Evolutionary conservation across 2,113 vertebrate species (phyloP), one percentile per base, ranked within the genome.

Genomic region (Chloroceryle aenea): DNA sequence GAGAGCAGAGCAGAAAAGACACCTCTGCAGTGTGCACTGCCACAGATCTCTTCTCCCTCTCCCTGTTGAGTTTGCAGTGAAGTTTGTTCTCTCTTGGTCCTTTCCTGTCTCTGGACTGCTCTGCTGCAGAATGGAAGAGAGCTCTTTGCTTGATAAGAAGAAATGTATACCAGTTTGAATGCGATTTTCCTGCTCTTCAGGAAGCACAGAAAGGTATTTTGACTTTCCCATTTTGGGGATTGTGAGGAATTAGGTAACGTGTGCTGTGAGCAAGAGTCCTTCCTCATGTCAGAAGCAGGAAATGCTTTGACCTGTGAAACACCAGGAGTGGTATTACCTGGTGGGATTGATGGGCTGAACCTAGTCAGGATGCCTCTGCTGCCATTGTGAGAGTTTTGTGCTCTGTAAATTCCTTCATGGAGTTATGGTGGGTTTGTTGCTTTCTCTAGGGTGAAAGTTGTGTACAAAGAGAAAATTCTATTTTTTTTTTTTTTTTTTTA

Each of bases 131-230:
- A 97, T 96, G 96, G 88, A 89, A 93, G 96, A 97, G 69, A 89
- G 84, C 26, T 80, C 73, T 78, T 94, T 90, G 62, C 73, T 95
- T n/a, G 76, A 66, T 34, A 56, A 88, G 96, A 92, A 92, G 93
- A 95, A 71, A 95, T 97, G 90, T 93, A 92, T 90, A 3, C 84
- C 43, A 75, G 58, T 64, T 82, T 97, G 96, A 96, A 92, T 95
- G 94, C 83, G 2, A 94, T 97, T 94, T 95, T 95, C 88, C 91
- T 96, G 90, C 92, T 95, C 94, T 97, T 96, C 96, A 95, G 86
- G 93, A 96, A 96, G 73, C 86, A 93, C 92, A 96, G 62, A 94
- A 94, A 97, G 96, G 96, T 97, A 97, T 93, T 96, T 89, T 88
- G 76, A 78, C 76, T 95, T 97, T 85, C 80, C 75, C 52, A 27